phyloP scores from a whole-genome alignment of 2,888 invertebrate genomes.

The Philereme vetulata region DNA sequence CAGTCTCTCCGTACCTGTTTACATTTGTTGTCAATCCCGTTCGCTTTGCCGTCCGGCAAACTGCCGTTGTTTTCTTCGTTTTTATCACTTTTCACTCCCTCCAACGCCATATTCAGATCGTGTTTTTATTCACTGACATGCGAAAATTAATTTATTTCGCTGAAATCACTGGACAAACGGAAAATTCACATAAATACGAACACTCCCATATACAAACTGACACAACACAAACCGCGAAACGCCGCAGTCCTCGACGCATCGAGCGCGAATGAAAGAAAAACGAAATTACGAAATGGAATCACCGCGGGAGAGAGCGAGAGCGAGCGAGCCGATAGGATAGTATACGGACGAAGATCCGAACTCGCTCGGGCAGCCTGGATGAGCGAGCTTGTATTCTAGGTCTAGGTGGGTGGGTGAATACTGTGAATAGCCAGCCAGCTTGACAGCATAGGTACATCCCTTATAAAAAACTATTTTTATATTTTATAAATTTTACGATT shows the following conservation, averaged over 20 bases:
- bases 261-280: constrained; percentile 75
- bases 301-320: constrained; percentile 48
- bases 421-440: too few relatives aligned
- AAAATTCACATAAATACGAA: constrained; percentile 70
- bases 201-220: constrained; percentile 73
- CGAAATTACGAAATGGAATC: constrained; percentile 32
- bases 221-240: constrained; percentile 46
- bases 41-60: constrained; percentile 79
- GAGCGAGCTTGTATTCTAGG: too few relatives aligned
- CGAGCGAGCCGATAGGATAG: constrained; percentile 41
- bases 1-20: constrained; percentile 78
- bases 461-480: too few relatives aligned
- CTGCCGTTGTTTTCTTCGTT: constrained; percentile 81
- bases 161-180: constrained; percentile 64
- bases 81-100: constrained; percentile 82
- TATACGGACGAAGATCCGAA: too few relatives aligned
- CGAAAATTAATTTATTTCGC: constrained; percentile 62
- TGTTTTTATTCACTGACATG: constrained; percentile 79
- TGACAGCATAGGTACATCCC: too few relatives aligned
- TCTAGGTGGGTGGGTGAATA: too few relatives aligned
- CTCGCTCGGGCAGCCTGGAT: too few relatives aligned
- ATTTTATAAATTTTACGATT: too few relatives aligned
- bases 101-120: constrained; percentile 78
- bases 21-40: constrained; percentile 84
- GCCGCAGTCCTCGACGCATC: constrained; percentile 66